phyloP scores from a whole-genome alignment of 2,797 vertebrate species.

The Jordanella pulchra region DNA sequence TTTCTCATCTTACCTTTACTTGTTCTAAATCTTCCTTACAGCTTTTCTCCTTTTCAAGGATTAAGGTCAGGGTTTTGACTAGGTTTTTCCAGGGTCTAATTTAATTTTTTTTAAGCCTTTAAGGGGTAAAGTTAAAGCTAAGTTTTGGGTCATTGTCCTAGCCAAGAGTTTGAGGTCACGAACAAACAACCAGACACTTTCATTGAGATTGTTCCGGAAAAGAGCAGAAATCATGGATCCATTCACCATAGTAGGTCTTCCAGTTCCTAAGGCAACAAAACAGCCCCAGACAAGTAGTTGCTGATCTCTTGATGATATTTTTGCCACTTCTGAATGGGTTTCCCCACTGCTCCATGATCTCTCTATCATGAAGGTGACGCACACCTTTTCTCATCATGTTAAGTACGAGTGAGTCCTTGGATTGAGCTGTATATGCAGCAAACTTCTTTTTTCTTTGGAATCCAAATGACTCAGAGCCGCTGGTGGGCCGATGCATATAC shows the following conservation, averaged over 20 bases:
- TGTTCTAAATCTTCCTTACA: not conserved
- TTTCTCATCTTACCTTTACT: too few species aligned
- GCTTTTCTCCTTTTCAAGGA: not conserved
- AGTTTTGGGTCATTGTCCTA: not conserved
- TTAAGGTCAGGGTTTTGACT: too few species aligned
- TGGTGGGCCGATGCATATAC: slow-evolving; percentile 24
- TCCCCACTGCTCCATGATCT: too few species aligned
- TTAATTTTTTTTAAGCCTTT: not conserved
- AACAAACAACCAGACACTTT: not conserved
- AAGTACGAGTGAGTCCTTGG: not conserved
- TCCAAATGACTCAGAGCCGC: slow-evolving; percentile 43
- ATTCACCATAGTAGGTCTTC: not conserved
- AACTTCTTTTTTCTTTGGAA: slow-evolving; percentile 19
- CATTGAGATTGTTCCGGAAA: too few species aligned
- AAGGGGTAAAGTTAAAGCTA: not conserved
- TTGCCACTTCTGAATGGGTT: too few species aligned
- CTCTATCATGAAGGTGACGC: not conserved
- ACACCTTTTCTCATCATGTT: not conserved
- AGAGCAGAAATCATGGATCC: not conserved
- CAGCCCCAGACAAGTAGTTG: too few species aligned
- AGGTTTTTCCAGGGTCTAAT: not conserved
- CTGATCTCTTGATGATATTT: too few species aligned
- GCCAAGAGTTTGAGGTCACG: not conserved
- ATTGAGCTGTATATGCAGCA: slow-evolving; percentile 22
- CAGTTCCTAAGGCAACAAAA: too few species aligned